A percentile compares a stretch with the other conserved stretches of the same genome.
These are phyloP conservation scores for Acrobasis suavella DNA, from an alignment of 2,888 invertebrate genomes.

Conservation along the genomic window DNA sequence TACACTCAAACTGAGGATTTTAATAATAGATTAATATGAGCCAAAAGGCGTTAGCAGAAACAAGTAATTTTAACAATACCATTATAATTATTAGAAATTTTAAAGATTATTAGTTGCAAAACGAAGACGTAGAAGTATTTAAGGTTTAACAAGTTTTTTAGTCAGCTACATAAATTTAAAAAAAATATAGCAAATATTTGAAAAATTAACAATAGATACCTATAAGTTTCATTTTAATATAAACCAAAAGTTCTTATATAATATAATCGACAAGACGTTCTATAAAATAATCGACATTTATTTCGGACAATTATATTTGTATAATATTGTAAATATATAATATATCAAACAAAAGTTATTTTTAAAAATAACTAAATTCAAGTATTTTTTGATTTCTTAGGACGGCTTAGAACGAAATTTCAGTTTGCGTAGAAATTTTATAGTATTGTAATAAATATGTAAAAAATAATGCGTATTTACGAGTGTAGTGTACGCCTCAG, in stretches of 20 bases:
- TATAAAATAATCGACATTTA: not conserved
- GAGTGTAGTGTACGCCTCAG: not conserved
- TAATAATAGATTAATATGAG: no score
- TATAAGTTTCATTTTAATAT: not conserved
- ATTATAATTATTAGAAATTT: no score
- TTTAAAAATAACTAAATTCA: constrained; percentile 11
- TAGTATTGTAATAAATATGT: not conserved
- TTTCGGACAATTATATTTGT: not conserved
- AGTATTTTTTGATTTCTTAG: constrained; percentile 1
- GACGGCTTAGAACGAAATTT: constrained; percentile 5
- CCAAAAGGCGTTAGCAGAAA: no score
- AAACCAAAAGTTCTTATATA: not conserved
- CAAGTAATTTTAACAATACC: no score
- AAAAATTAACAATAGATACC: not conserved
- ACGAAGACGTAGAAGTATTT: not conserved
- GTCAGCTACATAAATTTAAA: not conserved
- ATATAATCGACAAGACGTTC: no score
- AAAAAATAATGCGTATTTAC: not conserved
- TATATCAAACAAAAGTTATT: not conserved
- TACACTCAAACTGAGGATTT: no score
- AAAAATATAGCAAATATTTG: not conserved
- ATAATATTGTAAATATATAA: not conserved
- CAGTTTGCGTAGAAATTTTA: not conserved
- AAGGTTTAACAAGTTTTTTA: not conserved
- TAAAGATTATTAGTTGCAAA: not conserved